These are phyloP conservation scores for Nowickia ferox DNA, from an alignment of 2,888 invertebrate species.

Conservation along the genomic window DNA sequence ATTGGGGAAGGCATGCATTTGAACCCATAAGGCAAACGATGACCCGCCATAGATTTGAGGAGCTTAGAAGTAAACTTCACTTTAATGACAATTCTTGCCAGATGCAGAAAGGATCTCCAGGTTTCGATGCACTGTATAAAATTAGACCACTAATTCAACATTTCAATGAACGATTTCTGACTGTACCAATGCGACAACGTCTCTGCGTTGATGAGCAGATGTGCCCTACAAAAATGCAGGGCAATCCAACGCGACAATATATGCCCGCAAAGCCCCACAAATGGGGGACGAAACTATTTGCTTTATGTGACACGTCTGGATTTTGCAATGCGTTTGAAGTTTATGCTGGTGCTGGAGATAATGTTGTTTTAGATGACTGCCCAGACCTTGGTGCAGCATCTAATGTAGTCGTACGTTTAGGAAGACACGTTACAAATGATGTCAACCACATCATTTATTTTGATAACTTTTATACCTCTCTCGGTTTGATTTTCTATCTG, in stretches of 20 bases:
- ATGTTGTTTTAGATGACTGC: neutral
- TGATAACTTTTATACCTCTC: conserved; percentile 4
- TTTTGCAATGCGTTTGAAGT: conserved; percentile 14
- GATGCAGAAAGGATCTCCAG: conserved; percentile 1
- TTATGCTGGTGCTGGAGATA: conserved; percentile 8
- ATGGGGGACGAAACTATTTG: conserved; percentile 8
- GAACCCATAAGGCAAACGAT: conserved; percentile 1
- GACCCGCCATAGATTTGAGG: conserved; percentile 9
- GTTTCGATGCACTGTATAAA: neutral
- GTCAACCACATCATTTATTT: neutral
- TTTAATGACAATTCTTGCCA: neutral
- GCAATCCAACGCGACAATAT: neutral
- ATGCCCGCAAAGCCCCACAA: conserved; percentile 10
- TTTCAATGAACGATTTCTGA: neutral
- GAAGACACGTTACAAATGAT: neutral
- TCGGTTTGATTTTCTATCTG: neutral
- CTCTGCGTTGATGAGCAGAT: neutral
- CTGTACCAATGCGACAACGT: neutral
- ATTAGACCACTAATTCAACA: neutral
- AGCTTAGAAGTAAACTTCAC: conserved; percentile 4
- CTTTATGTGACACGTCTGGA: conserved; percentile 18
- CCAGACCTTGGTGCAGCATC: conserved; percentile 11
- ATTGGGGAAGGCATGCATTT: neutral
- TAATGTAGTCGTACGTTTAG: neutral
- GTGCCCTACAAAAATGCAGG: neutral